Evolutionary conservation across 2,113 vertebrate species (phyloP), one percentile per base, ranked within the genome.

Genomic region (Hemiprocne comata): DNA sequence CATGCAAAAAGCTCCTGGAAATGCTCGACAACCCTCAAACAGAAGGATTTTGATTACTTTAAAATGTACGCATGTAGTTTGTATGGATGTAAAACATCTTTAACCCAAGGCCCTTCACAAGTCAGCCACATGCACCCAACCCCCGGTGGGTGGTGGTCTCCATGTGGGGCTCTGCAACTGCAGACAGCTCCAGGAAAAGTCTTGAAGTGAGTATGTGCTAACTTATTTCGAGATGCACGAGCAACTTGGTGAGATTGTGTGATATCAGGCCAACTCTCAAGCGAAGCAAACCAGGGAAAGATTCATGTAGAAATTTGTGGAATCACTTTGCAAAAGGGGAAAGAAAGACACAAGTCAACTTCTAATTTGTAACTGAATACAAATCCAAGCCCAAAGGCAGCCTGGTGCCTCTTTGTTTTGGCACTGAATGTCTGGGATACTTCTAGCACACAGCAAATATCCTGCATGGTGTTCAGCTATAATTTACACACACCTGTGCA

Each of bases 1-100:
- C 69, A 72, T 46, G 50, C 93, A 89, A 65, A 87, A 93, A 90
- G n/a, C 61, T 88, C 51, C 64, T 78, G 69, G 28, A 92, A 88
- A 92, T 51, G 65, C 54, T 61, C 6, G 10, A n/a, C 34, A 67
- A 44, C 31, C 21, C 73, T 78, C 33, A 64, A 88, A 87, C 19
- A 50, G 28, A 72, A 67, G 50, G 42, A 69, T 53, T 78, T 21
- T 0, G 18, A 73, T 92, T 73, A 69, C 65, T 75, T 87, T 48
- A n/a, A 48, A 93, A 82, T 1, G 0, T 17, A 58, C 53, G 44
- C 44, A 79, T 57, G 34, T n/a, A 44, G 29, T n/a, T 34, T 50
- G 44, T 38, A 57, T 9, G 2, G 58, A 61, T 24, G n/a, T 25
- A 9, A 84, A 96, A 72, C 26, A 76, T 19, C 51, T 67, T 76